A percentile compares a stretch with the other conserved stretches of the same genome.
Conservation (phyloP, 2,113 vertebrate species). For the Scomber scombrus region DNA sequence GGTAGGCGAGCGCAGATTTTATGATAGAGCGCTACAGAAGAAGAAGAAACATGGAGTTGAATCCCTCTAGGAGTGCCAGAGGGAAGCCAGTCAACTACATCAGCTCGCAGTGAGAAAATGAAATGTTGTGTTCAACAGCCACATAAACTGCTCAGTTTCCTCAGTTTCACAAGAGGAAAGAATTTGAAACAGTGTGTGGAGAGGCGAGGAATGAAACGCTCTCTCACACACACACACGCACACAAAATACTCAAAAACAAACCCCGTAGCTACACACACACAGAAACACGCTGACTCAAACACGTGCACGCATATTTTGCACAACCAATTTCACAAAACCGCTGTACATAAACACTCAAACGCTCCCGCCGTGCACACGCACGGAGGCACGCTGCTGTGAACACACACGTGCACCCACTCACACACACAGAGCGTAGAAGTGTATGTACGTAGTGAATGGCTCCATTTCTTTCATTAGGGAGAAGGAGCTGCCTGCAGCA, state of each 20-base stretch:
- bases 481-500: constrained; percentile 72
- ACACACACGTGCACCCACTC: constrained; percentile 11
- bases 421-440: constrained; percentile 13
- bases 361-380: neutral
- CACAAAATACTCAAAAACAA: constrained; percentile 51
- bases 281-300: constrained; percentile 65
- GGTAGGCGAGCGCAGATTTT: constrained; percentile 1
- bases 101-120: constrained; percentile 70
- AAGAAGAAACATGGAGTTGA: constrained; percentile 42
- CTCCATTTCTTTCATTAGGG: constrained; percentile 74
- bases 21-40: constrained; percentile 4
- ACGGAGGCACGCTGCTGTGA: no score
- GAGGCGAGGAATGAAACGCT: constrained; percentile 43
- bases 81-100: constrained; percentile 62
- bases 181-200: constrained; percentile 64
- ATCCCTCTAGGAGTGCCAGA: constrained; percentile 44
- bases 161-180: constrained; percentile 72
- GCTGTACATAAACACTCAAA: constrained; percentile 54
- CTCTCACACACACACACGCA: neutral
- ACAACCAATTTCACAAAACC: constrained; percentile 66
- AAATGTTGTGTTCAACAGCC: constrained; percentile 72
- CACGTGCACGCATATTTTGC: constrained; percentile 57
- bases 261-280: constrained; percentile 59
- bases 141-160: constrained; percentile 70
- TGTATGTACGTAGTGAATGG: constrained; percentile 45